A percentile compares a stretch with the other conserved stretches of the same genome.
Conservation (phyloP, 2,797 vertebrate species). For the Leptodactylus fallax region DNA sequence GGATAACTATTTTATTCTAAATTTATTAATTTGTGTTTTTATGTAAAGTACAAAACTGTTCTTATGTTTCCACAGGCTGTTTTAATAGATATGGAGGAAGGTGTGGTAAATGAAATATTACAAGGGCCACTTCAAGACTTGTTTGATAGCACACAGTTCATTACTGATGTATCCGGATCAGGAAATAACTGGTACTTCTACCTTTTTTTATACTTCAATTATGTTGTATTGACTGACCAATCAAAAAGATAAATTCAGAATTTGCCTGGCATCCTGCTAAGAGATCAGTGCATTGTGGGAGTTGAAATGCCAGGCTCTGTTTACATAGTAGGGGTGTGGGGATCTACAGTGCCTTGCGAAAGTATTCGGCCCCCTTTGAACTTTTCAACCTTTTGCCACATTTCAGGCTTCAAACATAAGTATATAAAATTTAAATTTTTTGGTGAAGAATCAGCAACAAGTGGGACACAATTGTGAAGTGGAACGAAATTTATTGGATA, state of each 20-base stretch:
- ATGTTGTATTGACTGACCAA: not conserved
- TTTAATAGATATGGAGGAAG: slow-evolving; percentile 98
- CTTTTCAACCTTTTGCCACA: too few species aligned
- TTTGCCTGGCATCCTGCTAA: not conserved
- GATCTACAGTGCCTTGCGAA: too few species aligned
- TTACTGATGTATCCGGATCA: slow-evolving; percentile 96
- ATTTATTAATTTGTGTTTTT: not conserved
- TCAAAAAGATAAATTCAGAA: not conserved
- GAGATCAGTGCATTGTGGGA: not conserved
- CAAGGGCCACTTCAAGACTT: slow-evolving; percentile 91
- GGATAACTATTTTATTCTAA: too few species aligned
- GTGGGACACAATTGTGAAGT: too few species aligned
- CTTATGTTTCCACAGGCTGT: slow-evolving; percentile 81
- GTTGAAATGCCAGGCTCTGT: not conserved
- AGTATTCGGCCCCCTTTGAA: too few species aligned
- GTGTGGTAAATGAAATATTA: slow-evolving; percentile 92
- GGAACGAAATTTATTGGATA: too few species aligned
- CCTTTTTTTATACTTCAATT: not conserved
- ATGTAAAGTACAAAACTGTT: not conserved
- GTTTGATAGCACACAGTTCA: slow-evolving; percentile 92
- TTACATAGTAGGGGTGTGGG: too few species aligned
- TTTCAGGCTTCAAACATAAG: too few species aligned
- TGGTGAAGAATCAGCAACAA: too few species aligned
- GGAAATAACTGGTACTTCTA: slow-evolving; percentile 96
- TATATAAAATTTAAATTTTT: too few species aligned